A percentile compares a stretch with the other conserved stretches of the same genome.
These are phyloP conservation scores for Zingel zingel DNA, from an alignment of 2,113 vertebrate genomes.

Conservation along the genomic window DNA sequence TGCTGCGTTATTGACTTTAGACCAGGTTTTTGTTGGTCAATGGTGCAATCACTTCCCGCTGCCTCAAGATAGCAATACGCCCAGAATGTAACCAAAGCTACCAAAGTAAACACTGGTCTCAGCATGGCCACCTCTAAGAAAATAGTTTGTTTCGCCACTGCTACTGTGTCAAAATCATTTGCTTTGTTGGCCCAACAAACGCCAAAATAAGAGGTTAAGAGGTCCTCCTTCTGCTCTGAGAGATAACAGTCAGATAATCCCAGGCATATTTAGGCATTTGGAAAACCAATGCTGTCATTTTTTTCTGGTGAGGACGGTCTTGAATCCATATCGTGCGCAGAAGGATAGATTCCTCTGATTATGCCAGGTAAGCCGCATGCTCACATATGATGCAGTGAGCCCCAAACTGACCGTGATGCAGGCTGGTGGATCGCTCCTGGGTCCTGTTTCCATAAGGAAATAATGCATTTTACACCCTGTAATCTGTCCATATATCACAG, in stretches of 20 bases:
- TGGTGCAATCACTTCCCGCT: too few relatives aligned
- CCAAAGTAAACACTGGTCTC: background rate
- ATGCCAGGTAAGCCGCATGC: constrained; percentile 18
- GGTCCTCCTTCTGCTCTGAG: background rate
- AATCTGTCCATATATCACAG: constrained; percentile 82
- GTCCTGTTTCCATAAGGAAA: constrained; percentile 71
- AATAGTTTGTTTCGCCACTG: background rate
- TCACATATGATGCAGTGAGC: constrained; percentile 56
- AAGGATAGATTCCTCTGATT: background rate
- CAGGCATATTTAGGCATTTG: background rate
- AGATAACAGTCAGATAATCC: background rate
- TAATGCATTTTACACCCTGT: constrained; percentile 74
- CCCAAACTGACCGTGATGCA: constrained; percentile 57
- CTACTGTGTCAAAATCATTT: background rate
- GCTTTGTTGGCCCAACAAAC: background rate
- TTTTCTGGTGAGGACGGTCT: background rate
- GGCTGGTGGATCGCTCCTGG: constrained; percentile 73
- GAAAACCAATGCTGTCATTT: background rate
- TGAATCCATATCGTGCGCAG: background rate
- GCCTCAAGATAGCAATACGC: too few relatives aligned
- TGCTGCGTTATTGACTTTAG: too few relatives aligned
- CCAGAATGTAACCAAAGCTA: too few relatives aligned
- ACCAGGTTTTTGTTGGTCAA: too few relatives aligned
- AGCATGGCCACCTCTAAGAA: background rate
- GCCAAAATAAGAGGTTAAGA: background rate